phyloP scores from a whole-genome alignment of 2,797 vertebrate genomes.

The Poecilia picta region DNA sequence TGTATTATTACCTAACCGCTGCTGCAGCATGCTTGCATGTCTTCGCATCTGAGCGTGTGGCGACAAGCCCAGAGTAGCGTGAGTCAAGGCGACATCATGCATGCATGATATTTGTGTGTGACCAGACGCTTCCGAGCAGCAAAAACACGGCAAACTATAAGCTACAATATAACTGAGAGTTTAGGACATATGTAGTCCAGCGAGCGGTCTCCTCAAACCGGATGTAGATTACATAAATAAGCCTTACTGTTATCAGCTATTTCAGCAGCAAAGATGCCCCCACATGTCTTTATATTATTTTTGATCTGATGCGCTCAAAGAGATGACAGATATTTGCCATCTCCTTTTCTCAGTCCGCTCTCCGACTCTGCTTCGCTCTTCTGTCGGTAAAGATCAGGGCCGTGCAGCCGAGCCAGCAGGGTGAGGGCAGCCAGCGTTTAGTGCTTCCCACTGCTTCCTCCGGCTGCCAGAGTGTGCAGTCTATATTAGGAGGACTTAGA shows the following conservation, averaged over 20 bases:
- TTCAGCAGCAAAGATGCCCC: neutral
- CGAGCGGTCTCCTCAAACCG: neutral
- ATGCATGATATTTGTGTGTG: slow-evolving; percentile 54
- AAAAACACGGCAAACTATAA: slow-evolving; percentile 35
- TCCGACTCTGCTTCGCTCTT: slow-evolving; percentile 54
- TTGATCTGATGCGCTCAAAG: slow-evolving; percentile 32
- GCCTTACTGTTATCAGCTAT: slow-evolving; percentile 5
- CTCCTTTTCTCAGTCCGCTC: slow-evolving; percentile 41
- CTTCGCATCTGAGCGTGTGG: slow-evolving; percentile 49
- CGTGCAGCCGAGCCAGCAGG: slow-evolving; percentile 54
- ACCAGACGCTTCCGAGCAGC: slow-evolving; percentile 26
- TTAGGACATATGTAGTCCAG: slow-evolving; percentile 8
- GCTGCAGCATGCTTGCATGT: slow-evolving; percentile 24
- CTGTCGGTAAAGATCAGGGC: slow-evolving; percentile 70
- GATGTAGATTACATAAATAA: neutral
- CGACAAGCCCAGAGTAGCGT: slow-evolving; percentile 47
- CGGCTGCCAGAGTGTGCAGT: slow-evolving; percentile 41
- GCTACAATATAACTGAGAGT: slow-evolving; percentile 18
- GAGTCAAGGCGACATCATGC: slow-evolving; percentile 68
- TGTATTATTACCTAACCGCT: slow-evolving; percentile 28
- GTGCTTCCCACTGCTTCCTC: slow-evolving; percentile 61
- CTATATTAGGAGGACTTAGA: slow-evolving; percentile 28
- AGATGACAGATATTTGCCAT: slow-evolving; percentile 39
- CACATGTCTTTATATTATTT: slow-evolving; percentile 30
- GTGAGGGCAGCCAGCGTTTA: slow-evolving; percentile 56